phyloP scores from a whole-genome alignment of 2,888 invertebrate genomes.

The Perithous albicinctus region DNA sequence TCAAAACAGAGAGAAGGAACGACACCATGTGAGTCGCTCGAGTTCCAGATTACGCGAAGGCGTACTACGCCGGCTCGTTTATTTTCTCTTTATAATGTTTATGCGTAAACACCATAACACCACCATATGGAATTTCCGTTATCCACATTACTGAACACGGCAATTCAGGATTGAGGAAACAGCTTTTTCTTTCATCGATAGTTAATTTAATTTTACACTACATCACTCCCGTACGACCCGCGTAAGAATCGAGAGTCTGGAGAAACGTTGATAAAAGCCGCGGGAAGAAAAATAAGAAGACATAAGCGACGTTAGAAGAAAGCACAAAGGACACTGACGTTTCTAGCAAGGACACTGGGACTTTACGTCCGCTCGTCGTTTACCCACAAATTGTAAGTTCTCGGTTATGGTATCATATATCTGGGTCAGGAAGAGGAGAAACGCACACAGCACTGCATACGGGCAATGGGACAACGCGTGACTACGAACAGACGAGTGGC shows the following conservation, averaged over 20 bases:
- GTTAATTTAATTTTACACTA: neutral
- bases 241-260: neutral
- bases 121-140: neutral
- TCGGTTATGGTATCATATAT: conserved; percentile 45
- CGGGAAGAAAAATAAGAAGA: conserved; percentile 12
- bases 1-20: conserved; percentile 34
- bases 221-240: neutral
- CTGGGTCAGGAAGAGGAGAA: conserved; percentile 61
- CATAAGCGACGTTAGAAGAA: neutral
- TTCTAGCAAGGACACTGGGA: conserved; percentile 46
- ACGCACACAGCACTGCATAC: conserved; percentile 33
- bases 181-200: neutral
- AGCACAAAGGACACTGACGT: conserved; percentile 35
- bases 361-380: neutral
- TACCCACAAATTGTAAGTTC: conserved; percentile 51
- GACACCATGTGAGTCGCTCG: conserved; percentile 32
- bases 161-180: neutral
- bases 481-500: conserved; percentile 41
- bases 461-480: conserved; percentile 57
- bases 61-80: conserved; percentile 12
- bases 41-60: neutral
- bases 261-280: neutral
- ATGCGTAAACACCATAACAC: neutral
- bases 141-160: neutral
- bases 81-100: conserved; percentile 3